Evolutionary conservation across 2,797 vertebrate species (phyloP), one percentile per base, ranked within the genome.

Genomic region (Pygocentrus nattereri): DNA sequence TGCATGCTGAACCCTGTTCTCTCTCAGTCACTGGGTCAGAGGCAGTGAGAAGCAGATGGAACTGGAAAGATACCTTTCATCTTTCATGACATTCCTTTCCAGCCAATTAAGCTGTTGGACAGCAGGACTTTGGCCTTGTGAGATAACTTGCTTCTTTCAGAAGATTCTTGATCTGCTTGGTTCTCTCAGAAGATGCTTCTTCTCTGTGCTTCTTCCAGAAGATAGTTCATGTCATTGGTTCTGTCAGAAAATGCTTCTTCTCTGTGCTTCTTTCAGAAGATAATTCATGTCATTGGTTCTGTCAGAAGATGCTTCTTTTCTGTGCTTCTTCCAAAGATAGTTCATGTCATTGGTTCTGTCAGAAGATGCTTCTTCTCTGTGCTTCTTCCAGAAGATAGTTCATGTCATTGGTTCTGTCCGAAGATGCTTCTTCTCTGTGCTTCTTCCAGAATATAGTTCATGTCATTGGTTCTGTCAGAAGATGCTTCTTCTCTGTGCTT

Each of bases 1-100:
- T 77, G 30, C 67, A 78, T 78, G 75, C 25, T n/a, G 58, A 61
- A 30, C 34, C 80, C 52, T 65, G 47, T 78, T 82, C 74, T 54
- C 47, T 3, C 49, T 54, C 15, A 44, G 58, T 65, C 23, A 27
- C 31, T 49, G 74, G 74, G 74, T 82, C 80, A 65, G 4, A 58
- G 4, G 12, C 47, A n/a, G 13, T 2, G 62, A 44, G 38, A 54
- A 54, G 19, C 70, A 54, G 70, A 72, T 72, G 70, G 70, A 27
- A 25, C 8, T 19, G 38, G 49, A 4, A 30, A 15, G 44, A 65
- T 47, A 67, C 27, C 78, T 82, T 77, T 78, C 49, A 78, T 65
- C 74, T 69, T 65, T 76, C n/a, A 50, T 62, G 38, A 41, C 67
- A 74, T 47, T 12, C 11, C n/a, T 65, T 50, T 81, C 25, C 44